Evolutionary conservation across 2,797 vertebrate species (phyloP).

Genomic region (Enteromius radiatus): DNA sequence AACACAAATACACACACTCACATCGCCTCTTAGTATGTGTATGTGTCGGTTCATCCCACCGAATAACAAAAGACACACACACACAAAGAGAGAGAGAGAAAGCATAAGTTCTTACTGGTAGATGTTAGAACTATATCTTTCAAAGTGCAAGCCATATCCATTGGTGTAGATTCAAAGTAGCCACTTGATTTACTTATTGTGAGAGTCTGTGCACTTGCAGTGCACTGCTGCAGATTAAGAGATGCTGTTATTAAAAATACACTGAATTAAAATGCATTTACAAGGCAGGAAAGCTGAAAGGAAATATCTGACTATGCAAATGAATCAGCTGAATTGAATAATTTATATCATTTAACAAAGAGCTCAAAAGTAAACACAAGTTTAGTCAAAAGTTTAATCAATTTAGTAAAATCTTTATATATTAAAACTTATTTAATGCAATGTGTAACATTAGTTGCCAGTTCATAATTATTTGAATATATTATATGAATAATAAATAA

Average conservation of each 20-base stretch:
- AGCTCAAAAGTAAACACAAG: background rate
- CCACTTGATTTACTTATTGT: background rate
- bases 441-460: no score
- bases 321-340: background rate
- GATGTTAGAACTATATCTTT: background rate
- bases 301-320: background rate
- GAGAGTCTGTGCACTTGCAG: background rate
- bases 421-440: background rate
- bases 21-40: constrained; percentile 34
- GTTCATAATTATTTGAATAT: background rate
- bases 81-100: background rate
- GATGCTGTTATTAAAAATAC: background rate
- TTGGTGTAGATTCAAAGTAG: background rate
- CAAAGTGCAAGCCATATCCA: background rate
- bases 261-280: background rate
- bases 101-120: background rate
- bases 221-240: background rate
- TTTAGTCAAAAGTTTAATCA: background rate
- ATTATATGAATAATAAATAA: no score
- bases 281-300: background rate
- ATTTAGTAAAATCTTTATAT: background rate
- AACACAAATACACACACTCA: constrained; percentile 62
- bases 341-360: background rate
- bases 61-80: background rate
- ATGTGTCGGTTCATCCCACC: background rate